Base-by-base conservation (phyloP, 1,140 invertebrate species). In the Streblospio benedicti region DNA sequence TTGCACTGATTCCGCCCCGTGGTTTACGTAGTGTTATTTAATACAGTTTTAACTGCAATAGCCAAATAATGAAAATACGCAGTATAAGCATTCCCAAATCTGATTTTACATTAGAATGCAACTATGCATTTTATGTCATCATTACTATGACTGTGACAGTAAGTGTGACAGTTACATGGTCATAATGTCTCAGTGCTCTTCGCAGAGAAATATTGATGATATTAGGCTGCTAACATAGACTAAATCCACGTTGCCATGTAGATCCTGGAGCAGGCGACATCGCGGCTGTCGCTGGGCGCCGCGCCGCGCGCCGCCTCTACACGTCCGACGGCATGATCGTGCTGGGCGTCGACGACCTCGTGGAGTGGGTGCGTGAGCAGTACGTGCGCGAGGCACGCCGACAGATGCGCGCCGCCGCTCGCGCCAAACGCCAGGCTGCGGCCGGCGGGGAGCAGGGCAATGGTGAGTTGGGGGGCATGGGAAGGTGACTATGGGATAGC, bases 201-300 rank as follows among this genome's bases (percentile, higher is more conserved):
- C n/a, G n/a, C n/a, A n/a, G n/a, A n/a, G n/a, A n/a, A n/a, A n/a
- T n/a, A n/a, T n/a, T n/a, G n/a, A n/a, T n/a, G n/a, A n/a, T n/a
- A n/a, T n/a, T n/a, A n/a, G n/a, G n/a, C n/a, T n/a, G n/a, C n/a
- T n/a, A n/a, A n/a, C n/a, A n/a, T n/a, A n/a, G n/a, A n/a, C n/a
- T n/a, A n/a, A n/a, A n/a, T n/a, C n/a, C n/a, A n/a, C n/a, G n/a
- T n/a, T n/a, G n/a, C n/a, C n/a, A n/a, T n/a, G 33, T 57, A 78
- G 76, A 64, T 78, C 32, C 52, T 78, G 27, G 65, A 67, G 30
- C 76, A 78, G 62, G 72, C 71, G 41, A 75, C 70, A 27, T 38
- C 64, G 18, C 65, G 69, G 47, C 68, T 78, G 14, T 63, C 66
- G 4, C 47, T 77, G 58, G 69, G 53, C n/a, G n/a, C 38, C 69